Evolutionary conservation across 2,888 invertebrate genomes (phyloP), one percentile per base, ranked within the genome.

Genomic region (Platypus cylindrus): DNA sequence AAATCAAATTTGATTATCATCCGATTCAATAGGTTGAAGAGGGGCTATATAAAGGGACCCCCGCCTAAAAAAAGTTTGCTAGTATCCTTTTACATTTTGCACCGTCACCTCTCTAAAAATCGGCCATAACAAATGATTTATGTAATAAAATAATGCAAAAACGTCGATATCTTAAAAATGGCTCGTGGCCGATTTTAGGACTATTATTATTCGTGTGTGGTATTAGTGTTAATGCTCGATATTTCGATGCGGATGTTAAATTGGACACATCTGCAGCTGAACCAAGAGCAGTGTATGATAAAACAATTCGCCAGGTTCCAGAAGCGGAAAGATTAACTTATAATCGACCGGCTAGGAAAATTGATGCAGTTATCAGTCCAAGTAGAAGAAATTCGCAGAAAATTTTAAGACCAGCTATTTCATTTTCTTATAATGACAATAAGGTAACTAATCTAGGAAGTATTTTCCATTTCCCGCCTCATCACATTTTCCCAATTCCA

Each of bases 321-420:
- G 37, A 34, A 30, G 25, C 37, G 17, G 15, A 12, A 7, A 11
- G 34, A 17, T 39, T 51, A 22, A 44, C 48, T 3, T 46, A 43
- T n/a, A 41, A 40, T 32, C 30, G 34, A 3, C 48, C 47, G 22
- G 17, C 36, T 17, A 25, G 5, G 20, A n/a, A 3, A 38, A 37
- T 37, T n/a, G 44, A 34, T 26, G 34, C 41, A 12, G 40, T 44
- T 9, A 24, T 44, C 26, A 45, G 43, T 41, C 44, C 36, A 30
- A 53, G 54, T 17, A 54, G 54, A 49, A 52, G 53, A 46, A 50
- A 49, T 42, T 44, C 54, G 15, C 54, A 56, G 37, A 59, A 58
- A 44, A 37, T 54, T 17, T 43, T 59, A 7, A 45, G 46, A 17
- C 49, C 45, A 23, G 59, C 57, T 9, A n/a, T 54, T 13, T 48